phyloP scores from a whole-genome alignment of 2,797 vertebrate species.

The Tragopan temminckii region DNA sequence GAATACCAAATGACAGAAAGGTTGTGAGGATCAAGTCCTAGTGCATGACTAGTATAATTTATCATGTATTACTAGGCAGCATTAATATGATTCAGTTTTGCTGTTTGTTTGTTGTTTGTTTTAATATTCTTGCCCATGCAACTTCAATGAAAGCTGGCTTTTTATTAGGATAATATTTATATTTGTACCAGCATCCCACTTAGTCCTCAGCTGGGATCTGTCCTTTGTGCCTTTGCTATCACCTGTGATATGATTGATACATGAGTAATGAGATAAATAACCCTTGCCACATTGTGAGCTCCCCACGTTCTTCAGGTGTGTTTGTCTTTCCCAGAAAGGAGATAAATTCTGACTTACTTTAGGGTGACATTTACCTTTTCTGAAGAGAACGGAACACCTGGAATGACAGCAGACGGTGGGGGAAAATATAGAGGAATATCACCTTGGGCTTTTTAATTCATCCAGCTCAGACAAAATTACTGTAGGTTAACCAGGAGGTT shows the following conservation, averaged over 20 bases:
- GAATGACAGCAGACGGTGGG: background rate
- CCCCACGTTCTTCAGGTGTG: background rate
- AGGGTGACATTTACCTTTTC: background rate
- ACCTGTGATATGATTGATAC: background rate
- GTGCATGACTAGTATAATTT: background rate
- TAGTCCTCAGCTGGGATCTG: background rate
- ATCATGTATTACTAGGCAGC: constrained; percentile 1
- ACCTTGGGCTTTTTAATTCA: constrained; percentile 26
- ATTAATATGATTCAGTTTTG: background rate
- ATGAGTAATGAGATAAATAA: background rate
- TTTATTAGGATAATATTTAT: background rate
- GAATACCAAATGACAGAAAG: background rate
- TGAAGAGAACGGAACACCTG: constrained; percentile 7
- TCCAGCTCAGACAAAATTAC: constrained; percentile 5
- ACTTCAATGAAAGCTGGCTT: background rate
- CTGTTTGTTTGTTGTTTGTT: background rate
- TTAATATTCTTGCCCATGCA: background rate
- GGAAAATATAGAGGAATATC: background rate
- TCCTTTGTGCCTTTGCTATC: background rate
- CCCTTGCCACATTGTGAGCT: background rate
- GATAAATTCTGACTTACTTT: constrained; percentile 29
- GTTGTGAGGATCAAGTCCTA: background rate
- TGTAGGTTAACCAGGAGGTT: background rate
- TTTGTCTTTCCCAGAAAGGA: background rate
- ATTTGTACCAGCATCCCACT: background rate